Evolutionary conservation across 2,113 vertebrate species (phyloP), one percentile per base, ranked within the genome.

Genomic region (Mesembrinibis cayennensis): DNA sequence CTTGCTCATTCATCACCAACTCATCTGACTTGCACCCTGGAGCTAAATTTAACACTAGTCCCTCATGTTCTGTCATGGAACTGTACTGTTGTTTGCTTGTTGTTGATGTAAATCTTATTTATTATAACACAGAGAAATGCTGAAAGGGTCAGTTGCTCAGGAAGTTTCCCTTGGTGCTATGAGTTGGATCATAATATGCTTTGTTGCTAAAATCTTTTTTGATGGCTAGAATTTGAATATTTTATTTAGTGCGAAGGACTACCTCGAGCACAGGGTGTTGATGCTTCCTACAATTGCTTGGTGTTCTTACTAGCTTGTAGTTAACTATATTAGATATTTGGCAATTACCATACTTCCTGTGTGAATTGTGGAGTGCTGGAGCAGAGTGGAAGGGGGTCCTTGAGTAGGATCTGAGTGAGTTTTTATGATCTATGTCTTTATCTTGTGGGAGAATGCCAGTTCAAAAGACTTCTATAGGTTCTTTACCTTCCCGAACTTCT

Each of bases 1-100:
- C 72, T 93, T 92, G 85, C 69, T 95, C 92, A 95, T 94, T 90
- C 90, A 90, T 82, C 90, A 96, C 62, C 92, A 92, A n/a, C 53
- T 85, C 92, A 92, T 92, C 90, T 93, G 95, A 96, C 89, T 93
- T 97, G 81, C 61, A 82, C 83, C 73, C 38, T 21, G 36, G 12
- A 79, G 65, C 83, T 95, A 91, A 94, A 91, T 89, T 95, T 95
- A 85, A 73, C 50, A 53, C 32, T 30, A 36, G 44, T 73, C 69
- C 77, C 82, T 93, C 58, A 25, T 95, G 49, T 89, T 95, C 73
- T 62, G 10, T 61, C 73, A 19, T 85, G 81, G 58, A 95, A 53
- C 62, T 4, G 0, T 61, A 13, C 45, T 40, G 67, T 47, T 83
- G 32, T 67, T 72, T 62, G 32, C 62, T 87, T 69, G 40, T 65